Evolutionary conservation across 2,797 vertebrate species (phyloP).

Genomic region (Yasuhikotakia modesta): DNA sequence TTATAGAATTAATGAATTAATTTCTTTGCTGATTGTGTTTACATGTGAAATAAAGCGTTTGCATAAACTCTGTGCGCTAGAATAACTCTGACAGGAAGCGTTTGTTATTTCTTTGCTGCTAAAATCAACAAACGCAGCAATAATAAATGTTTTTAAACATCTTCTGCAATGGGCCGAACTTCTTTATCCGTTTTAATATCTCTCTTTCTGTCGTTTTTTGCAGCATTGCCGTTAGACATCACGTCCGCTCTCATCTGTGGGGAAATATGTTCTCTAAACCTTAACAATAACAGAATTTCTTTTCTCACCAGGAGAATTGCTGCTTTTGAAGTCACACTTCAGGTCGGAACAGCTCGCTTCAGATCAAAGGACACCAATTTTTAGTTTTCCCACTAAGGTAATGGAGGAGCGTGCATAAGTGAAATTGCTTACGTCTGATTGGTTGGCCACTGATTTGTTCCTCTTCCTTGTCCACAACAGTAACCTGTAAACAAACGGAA

Average conservation of each 20-base stretch:
- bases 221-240: not conserved
- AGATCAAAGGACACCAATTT: not conserved
- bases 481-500: not conserved
- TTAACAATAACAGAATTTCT: constrained; percentile 24
- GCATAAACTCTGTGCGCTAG: not conserved
- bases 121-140: not conserved
- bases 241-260: constrained; percentile 8
- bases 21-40: not conserved
- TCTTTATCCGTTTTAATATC: not conserved
- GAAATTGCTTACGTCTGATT: not conserved
- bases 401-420: not conserved
- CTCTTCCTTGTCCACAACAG: not conserved
- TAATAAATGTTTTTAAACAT: not conserved
- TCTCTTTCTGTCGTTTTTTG: constrained; percentile 1
- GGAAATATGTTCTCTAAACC: constrained; percentile 32
- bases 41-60: too few species aligned
- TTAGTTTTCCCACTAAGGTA: constrained; percentile 14
- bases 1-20: not conserved
- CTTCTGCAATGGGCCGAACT: not conserved
- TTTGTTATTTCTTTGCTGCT: not conserved
- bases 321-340: constrained; percentile 37
- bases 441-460: not conserved
- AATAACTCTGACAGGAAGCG: not conserved
- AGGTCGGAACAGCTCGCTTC: constrained; percentile 11
- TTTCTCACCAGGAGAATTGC: constrained; percentile 6